phyloP scores from a whole-genome alignment of 1,140 invertebrate genomes.

The Oedothorax gibbosus region DNA sequence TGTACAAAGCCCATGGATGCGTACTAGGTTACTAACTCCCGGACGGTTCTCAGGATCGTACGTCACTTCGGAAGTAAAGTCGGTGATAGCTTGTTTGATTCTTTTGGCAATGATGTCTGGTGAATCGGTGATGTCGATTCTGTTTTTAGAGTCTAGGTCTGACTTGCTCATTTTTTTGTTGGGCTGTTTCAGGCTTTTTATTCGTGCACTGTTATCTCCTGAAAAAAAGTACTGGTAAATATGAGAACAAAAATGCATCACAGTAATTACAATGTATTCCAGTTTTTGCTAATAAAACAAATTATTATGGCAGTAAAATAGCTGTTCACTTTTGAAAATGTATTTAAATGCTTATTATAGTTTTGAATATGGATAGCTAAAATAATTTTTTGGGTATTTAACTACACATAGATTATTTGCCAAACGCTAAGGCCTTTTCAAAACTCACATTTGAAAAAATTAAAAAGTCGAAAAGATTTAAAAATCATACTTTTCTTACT shows the following conservation, averaged over 20 bases:
- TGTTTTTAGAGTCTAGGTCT: constrained; percentile 79
- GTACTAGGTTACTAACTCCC: constrained; percentile 89
- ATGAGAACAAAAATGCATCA: background rate
- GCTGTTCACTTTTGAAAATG: too few species aligned
- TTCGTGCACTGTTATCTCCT: constrained; percentile 32
- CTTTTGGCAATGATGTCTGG: constrained; percentile 83
- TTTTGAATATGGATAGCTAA: too few species aligned
- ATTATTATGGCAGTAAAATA: too few species aligned
- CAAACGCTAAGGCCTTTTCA: too few species aligned
- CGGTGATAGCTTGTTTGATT: constrained; percentile 91
- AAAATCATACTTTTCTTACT: too few species aligned
- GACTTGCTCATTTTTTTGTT: constrained; percentile 99
- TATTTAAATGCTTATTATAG: too few species aligned
- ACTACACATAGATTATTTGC: too few species aligned
- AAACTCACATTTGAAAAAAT: too few species aligned
- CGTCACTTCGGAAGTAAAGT: constrained; percentile 85
- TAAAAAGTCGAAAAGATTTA: too few species aligned
- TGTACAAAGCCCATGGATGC: constrained; percentile 83
- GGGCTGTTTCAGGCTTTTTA: constrained; percentile 83
- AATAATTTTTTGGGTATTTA: too few species aligned
- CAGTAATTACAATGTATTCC: too few species aligned
- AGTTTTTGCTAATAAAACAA: too few species aligned
- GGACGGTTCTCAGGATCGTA: constrained; percentile 83
- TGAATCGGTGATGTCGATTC: constrained; percentile 84
- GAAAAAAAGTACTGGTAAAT: background rate